Evolutionary conservation across 2,888 invertebrate genomes (phyloP).

Genomic region (Proisotoma minuta): DNA sequence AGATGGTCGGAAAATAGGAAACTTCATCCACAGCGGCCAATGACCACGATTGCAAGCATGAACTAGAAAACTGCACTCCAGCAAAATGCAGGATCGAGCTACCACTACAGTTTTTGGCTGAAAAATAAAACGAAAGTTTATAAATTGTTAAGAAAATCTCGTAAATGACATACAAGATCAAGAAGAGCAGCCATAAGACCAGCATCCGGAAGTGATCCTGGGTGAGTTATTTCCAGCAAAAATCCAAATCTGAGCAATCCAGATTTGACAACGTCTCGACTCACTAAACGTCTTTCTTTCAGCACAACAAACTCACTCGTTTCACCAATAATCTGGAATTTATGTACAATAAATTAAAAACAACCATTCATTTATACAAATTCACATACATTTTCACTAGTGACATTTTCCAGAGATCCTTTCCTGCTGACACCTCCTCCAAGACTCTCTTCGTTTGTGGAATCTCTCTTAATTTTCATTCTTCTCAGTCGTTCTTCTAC

Average conservation of each 20-base stretch:
- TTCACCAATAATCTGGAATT: conserved; percentile 41
- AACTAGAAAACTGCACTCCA: conserved; percentile 95
- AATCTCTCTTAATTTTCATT: conserved; percentile 48
- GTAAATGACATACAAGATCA: conserved; percentile 68
- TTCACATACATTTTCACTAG: conserved; percentile 39
- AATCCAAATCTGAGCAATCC: conserved; percentile 88
- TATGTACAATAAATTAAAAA: not conserved
- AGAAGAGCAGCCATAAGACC: conserved; percentile 88
- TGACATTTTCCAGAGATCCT: conserved; percentile 46
- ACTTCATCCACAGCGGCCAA: conserved; percentile 98
- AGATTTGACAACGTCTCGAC: conserved; percentile 70
- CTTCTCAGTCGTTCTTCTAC: conserved; percentile 85
- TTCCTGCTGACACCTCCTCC: conserved; percentile 49
- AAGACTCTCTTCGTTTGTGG: conserved; percentile 49
- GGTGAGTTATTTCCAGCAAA: conserved; percentile 88
- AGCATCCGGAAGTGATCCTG: conserved; percentile 93
- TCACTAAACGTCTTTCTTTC: conserved; percentile 79
- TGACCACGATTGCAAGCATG: conserved; percentile 96
- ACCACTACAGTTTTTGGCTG: conserved; percentile 91
- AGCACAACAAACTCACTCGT: conserved; percentile 71
- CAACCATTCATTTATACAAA: not conserved
- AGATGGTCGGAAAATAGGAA: conserved; percentile 69
- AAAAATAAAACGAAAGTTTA: conserved; percentile 31
- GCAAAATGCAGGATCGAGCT: conserved; percentile 79
- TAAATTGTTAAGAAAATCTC: not conserved